These are phyloP conservation scores for Bellardia pandia DNA, from an alignment of 2,888 invertebrate species.

Conservation along the genomic window DNA sequence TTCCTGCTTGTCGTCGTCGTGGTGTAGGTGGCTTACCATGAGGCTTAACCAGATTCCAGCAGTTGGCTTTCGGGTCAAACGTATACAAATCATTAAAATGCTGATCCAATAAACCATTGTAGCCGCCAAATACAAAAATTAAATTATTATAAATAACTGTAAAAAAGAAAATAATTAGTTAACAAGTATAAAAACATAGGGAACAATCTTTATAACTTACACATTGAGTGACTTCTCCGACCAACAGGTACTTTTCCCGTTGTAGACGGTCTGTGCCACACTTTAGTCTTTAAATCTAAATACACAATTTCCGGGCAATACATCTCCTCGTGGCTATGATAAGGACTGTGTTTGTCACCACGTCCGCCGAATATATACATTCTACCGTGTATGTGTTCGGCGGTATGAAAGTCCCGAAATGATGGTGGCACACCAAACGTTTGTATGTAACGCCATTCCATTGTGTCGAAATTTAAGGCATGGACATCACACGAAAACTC, in stretches of 20 bases:
- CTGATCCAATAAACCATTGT: conserved; percentile 89
- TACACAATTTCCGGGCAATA: conserved; percentile 92
- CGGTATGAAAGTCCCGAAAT: conserved; percentile 95
- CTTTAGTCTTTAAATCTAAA: conserved; percentile 88
- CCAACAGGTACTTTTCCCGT: conserved; percentile 90
- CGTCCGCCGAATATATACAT: conserved; percentile 97
- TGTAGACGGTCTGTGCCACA: conserved; percentile 88
- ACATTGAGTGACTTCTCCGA: conserved; percentile 95
- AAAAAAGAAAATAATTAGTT: conserved; percentile 77
- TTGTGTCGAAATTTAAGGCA: conserved; percentile 89
- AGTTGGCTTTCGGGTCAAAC: conserved; percentile 87
- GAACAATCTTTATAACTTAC: conserved; percentile 85
- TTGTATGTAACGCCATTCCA: conserved; percentile 89
- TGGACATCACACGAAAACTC: conserved; percentile 92
- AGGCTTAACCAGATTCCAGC: conserved; percentile 87
- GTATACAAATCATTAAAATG: conserved; percentile 94
- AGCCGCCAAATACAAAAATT: conserved; percentile 96
- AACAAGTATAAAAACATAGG: neutral
- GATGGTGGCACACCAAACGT: conserved; percentile 88
- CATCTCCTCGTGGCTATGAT: conserved; percentile 88
- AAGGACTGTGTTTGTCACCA: conserved; percentile 89
- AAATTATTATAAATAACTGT: conserved; percentile 90
- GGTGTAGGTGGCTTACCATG: conserved; percentile 87
- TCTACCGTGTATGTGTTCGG: conserved; percentile 89
- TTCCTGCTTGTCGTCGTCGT: conserved; percentile 91